phyloP scores from a whole-genome alignment of 1,140 invertebrate genomes.

The Ceratitis capitata region DNA sequence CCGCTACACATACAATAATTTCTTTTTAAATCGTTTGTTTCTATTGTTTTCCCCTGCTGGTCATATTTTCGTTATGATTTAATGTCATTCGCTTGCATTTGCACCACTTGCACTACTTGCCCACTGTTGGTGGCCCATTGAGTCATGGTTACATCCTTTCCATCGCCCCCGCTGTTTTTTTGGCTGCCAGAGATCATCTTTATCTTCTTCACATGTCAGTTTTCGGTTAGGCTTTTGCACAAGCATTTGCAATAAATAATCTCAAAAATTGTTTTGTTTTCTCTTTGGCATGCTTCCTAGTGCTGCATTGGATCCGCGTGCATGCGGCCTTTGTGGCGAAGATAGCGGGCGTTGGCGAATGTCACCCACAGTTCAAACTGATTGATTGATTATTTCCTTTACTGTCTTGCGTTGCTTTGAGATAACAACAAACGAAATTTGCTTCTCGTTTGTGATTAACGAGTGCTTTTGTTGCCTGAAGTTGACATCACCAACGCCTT shows the following conservation, averaged over 20 bases:
- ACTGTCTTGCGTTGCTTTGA: background rate
- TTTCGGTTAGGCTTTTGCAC: background rate
- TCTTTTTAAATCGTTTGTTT: too few species aligned
- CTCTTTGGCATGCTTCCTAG: background rate
- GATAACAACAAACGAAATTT: background rate
- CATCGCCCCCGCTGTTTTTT: background rate
- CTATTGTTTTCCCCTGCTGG: background rate
- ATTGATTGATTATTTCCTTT: constrained; percentile 7
- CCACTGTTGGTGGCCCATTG: background rate
- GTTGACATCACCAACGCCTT: background rate
- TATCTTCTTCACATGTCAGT: constrained; percentile 11
- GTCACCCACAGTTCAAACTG: constrained; percentile 4
- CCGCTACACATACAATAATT: too few species aligned
- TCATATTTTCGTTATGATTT: background rate
- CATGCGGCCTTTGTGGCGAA: background rate
- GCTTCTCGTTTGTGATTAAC: background rate
- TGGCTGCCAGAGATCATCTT: background rate
- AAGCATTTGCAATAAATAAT: background rate
- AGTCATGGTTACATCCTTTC: too few species aligned
- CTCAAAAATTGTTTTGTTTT: background rate
- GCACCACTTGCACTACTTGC: background rate
- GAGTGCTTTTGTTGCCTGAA: background rate
- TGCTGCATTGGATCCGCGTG: background rate
- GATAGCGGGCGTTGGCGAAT: background rate
- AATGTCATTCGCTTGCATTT: background rate